Evolutionary conservation across 2,797 vertebrate species (phyloP).

Genomic region (Bovichtus variegatus): DNA sequence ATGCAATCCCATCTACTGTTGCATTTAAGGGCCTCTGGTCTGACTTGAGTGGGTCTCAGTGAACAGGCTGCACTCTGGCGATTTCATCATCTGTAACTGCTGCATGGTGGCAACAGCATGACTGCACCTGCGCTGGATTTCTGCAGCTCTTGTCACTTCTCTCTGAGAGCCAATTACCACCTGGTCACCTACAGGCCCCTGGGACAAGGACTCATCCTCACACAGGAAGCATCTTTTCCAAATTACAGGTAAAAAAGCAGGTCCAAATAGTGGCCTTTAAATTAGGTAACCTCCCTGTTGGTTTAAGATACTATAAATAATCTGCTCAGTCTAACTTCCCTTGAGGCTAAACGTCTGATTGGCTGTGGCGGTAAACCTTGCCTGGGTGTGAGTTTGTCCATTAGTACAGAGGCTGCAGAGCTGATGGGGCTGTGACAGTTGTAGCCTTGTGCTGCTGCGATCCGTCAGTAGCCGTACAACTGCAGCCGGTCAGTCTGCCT

Average conservation of each 20-base stretch:
- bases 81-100: slow-evolving; percentile 60
- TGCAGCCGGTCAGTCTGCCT: slow-evolving; percentile 55
- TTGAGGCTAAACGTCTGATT: slow-evolving; percentile 66
- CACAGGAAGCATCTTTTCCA: slow-evolving; percentile 53
- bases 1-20: slow-evolving; percentile 77
- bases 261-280: slow-evolving; percentile 54
- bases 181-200: slow-evolving; percentile 65
- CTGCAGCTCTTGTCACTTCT: slow-evolving; percentile 64
- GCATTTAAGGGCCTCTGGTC: slow-evolving; percentile 69
- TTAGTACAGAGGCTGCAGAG: slow-evolving; percentile 28
- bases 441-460: slow-evolving; percentile 55
- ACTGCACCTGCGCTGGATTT: slow-evolving; percentile 65
- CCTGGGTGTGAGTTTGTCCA: slow-evolving; percentile 42
- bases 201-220: slow-evolving; percentile 60
- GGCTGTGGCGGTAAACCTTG: slow-evolving; percentile 73
- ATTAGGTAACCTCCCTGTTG: slow-evolving; percentile 41
- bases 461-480: slow-evolving; percentile 54
- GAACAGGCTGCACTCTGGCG: slow-evolving; percentile 61
- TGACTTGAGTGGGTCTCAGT: slow-evolving; percentile 61
- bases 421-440: slow-evolving; percentile 42
- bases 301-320: slow-evolving; percentile 67
- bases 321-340: slow-evolving; percentile 44
- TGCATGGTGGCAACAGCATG: slow-evolving; percentile 54
- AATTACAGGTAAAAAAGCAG: slow-evolving; percentile 75
- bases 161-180: slow-evolving; percentile 82